Conservation (phyloP, 2,113 vertebrate genomes). For the Danionella cerebrum region DNA sequence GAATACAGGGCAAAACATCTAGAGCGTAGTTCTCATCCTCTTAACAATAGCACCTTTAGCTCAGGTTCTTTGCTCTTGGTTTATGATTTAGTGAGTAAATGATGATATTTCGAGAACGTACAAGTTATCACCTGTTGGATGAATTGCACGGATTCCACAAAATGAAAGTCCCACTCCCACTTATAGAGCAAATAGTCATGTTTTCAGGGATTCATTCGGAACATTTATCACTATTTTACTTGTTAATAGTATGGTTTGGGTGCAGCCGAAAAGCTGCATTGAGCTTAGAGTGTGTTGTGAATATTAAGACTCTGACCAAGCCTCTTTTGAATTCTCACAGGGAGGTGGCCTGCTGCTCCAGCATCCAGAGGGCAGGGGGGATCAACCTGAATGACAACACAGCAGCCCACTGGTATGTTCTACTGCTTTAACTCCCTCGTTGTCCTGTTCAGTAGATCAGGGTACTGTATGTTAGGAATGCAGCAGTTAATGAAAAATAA, state of each 20-base stretch:
- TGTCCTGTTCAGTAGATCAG: not conserved
- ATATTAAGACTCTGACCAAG: conserved; percentile 34
- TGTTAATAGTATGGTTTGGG: too few species aligned
- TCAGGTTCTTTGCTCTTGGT: not conserved
- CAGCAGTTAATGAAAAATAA: too few species aligned
- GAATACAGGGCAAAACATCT: not conserved
- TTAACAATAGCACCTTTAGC: not conserved
- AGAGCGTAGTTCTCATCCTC: too few species aligned
- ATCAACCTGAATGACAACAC: conserved; percentile 36
- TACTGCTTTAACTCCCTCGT: not conserved
- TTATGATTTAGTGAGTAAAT: not conserved
- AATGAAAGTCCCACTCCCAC: not conserved
- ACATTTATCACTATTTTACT: too few species aligned
- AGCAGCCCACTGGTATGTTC: conserved; percentile 56
- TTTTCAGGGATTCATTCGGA: too few species aligned
- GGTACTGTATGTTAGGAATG: too few species aligned
- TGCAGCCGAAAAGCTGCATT: not conserved
- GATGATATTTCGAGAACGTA: conserved; percentile 11
- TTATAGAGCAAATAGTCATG: not conserved
- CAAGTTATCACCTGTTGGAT: conserved; percentile 27
- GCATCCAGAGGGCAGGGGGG: conserved; percentile 42
- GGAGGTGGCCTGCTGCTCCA: conserved; percentile 41
- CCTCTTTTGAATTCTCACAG: conserved; percentile 51
- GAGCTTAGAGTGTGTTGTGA: conserved; percentile 33
- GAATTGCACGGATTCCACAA: not conserved